These are phyloP conservation scores for Anastrepha obliqua DNA, from an alignment of 1,140 invertebrate species.

Conservation along the genomic window DNA sequence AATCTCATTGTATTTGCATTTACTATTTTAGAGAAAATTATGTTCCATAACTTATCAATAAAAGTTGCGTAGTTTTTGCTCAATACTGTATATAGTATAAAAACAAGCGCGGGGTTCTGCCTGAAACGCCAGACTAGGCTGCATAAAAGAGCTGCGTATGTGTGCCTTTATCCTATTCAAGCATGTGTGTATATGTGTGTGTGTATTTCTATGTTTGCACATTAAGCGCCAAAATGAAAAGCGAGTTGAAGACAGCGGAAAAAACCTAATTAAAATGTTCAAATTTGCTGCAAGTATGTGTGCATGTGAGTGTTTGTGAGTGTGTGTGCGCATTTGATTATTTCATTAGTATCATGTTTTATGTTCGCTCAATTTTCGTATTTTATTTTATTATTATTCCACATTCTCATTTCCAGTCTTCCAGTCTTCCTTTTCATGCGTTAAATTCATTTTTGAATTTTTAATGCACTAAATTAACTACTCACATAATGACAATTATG, in stretches of 20 bases:
- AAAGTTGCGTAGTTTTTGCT: too few species aligned
- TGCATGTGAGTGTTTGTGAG: not conserved
- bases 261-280: constrained; percentile 42
- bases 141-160: too few species aligned
- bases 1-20: too few species aligned
- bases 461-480: constrained; percentile 31
- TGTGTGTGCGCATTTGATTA: not conserved
- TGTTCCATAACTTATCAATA: too few species aligned
- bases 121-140: too few species aligned
- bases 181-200: not conserved
- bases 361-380: constrained; percentile 16
- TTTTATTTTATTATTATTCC: constrained; percentile 32
- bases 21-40: too few species aligned
- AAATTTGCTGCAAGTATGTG: not conserved
- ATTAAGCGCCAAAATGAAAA: constrained; percentile 11
- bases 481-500: constrained; percentile 34
- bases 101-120: too few species aligned
- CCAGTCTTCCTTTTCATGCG: not conserved
- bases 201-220: not conserved
- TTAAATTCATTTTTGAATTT: not conserved
- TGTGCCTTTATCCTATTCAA: too few species aligned
- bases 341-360: constrained; percentile 13
- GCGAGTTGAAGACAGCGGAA: not conserved
- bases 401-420: not conserved
- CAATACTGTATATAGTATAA: too few species aligned